phyloP scores from a whole-genome alignment of 2,888 invertebrate genomes.

The Apomyelois bistriatella region DNA sequence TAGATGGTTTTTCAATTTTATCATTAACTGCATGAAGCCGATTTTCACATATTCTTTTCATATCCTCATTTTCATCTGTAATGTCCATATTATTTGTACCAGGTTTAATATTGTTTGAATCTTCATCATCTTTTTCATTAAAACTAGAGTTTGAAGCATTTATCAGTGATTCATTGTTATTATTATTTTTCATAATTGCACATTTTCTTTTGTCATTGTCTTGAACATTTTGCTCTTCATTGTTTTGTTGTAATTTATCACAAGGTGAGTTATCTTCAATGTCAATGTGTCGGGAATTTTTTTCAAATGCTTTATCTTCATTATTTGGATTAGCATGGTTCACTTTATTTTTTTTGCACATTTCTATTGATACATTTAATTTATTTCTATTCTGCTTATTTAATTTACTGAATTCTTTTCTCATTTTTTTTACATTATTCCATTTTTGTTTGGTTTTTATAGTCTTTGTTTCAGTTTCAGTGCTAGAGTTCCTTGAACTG shows the following conservation, averaged over 20 bases:
- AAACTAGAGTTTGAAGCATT: not conserved
- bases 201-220: not conserved
- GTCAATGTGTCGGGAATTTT: constrained; percentile 24
- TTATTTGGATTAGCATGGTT: constrained; percentile 27
- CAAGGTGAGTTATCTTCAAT: constrained; percentile 56
- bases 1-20: constrained; percentile 18
- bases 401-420: constrained; percentile 65
- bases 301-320: constrained; percentile 12
- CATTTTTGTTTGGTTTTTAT: constrained; percentile 53
- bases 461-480: constrained; percentile 41
- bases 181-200: not conserved
- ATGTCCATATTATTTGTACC: constrained; percentile 2
- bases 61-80: not conserved
- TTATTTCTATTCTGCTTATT: constrained; percentile 61
- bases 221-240: constrained; percentile 11
- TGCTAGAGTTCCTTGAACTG: constrained; percentile 39
- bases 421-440: constrained; percentile 69
- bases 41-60: not conserved
- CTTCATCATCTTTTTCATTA: not conserved
- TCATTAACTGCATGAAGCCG: not conserved
- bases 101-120: not conserved
- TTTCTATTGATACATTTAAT: constrained; percentile 70
- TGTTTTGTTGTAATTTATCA: constrained; percentile 14
- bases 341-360: constrained; percentile 55
- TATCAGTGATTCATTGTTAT: not conserved